A percentile compares a stretch with the other conserved stretches of the same genome.
These are phyloP conservation scores for Drosophila tsacasi DNA, from an alignment of 1,140 invertebrate genomes.

Conservation along the genomic window DNA sequence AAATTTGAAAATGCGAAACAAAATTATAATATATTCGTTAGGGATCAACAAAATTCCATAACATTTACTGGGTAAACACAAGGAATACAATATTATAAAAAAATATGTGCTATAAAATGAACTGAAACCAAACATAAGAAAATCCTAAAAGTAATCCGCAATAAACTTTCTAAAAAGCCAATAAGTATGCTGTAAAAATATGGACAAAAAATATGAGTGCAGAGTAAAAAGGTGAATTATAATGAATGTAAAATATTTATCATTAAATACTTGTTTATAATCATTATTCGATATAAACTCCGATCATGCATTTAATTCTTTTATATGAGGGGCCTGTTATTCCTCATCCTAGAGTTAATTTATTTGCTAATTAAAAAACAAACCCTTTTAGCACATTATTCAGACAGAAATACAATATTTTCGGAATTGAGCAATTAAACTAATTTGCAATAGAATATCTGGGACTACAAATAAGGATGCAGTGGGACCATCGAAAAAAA, in stretches of 20 bases:
- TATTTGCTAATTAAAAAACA: background rate
- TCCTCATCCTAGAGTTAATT: background rate
- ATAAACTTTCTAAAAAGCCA: accelerated
- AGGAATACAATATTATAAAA: background rate
- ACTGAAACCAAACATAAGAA: background rate
- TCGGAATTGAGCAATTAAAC: too few species aligned
- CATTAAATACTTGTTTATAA: background rate
- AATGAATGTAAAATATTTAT: background rate
- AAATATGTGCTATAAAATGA: background rate
- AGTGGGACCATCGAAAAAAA: too few species aligned
- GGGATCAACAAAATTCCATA: background rate
- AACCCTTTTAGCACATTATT: too few species aligned
- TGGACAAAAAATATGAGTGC: background rate
- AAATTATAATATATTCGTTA: background rate
- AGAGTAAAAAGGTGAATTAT: background rate
- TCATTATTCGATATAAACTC: too few species aligned
- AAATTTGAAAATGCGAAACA: background rate
- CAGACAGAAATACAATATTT: too few species aligned
- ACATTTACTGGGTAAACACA: too few species aligned
- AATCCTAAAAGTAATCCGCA: background rate
- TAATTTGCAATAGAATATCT: too few species aligned
- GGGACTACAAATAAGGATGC: too few species aligned
- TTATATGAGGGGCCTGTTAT: too few species aligned
- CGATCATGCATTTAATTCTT: background rate
- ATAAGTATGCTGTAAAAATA: slow-evolving; percentile 6